Base-by-base conservation (phyloP, 2,113 vertebrate species). In the Ciconia boyciana region DNA sequence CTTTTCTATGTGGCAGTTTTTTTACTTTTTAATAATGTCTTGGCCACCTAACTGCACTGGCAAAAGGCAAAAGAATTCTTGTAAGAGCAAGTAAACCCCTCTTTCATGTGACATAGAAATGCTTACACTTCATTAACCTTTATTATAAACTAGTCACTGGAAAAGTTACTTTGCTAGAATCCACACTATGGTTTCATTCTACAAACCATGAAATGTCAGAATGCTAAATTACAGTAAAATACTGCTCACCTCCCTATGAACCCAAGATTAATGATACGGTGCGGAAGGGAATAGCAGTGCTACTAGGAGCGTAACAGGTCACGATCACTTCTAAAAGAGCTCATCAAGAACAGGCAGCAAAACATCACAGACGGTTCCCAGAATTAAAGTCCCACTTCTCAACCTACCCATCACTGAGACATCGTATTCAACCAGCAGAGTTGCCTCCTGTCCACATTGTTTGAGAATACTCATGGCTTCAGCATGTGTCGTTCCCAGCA, bases 381-480 rank as follows among this genome's bases (percentile, higher is more conserved):
- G 43, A 68, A 76, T 8, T n/a, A 7, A 36, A 84, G 24, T 18
- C 57, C 46, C 78, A 44, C 44, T 72, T 62, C 87, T 75, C 7
- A 41, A 98, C 99, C 66, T 98, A 99, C 99, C 99, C 99, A 99
- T 99, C 55, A 99, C 98, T 1, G 99, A 99, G 96, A 99, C 99
- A 57, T 99, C 99, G 0, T 99, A 99, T 98, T 99, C 99, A 4
- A 99, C 97, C 95, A 99, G 98, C 89, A 99, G 98, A 18, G 99
- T 99, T 2, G 99, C 99, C 90, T 99, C 99, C 97, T 99, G 99
- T 2, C 99, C 99, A 2, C 99, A 99, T 55, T 99, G 99, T 97
- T 99, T 99, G 70, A 99, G 99, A 97, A 99, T 99, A 94, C 99
- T 99, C 99, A 99, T 99, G 97, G 99, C 99, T 97, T 99, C 99